These are phyloP conservation scores for Cerastis leucographa DNA, from an alignment of 2,888 invertebrate genomes.

Conservation along the genomic window DNA sequence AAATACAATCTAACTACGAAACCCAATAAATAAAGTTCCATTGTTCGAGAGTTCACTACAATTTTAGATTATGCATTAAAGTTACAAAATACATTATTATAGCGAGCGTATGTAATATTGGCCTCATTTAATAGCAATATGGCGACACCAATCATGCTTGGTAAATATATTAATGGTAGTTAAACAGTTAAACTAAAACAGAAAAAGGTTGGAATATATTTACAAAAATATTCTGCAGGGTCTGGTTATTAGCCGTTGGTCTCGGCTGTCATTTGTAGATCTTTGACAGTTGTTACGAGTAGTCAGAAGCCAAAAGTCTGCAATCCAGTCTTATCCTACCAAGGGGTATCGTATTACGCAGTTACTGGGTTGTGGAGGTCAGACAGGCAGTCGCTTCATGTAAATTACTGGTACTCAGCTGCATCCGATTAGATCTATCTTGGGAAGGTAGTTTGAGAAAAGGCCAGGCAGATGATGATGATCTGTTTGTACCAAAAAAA, in stretches of 20 bases:
- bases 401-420: no score
- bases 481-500: not conserved
- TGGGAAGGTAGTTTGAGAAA: no score
- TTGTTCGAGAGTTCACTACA: constrained; percentile 40
- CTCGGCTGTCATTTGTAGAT: no score
- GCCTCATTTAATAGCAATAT: not conserved
- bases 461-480: no score
- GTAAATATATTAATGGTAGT: not conserved
- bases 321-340: no score
- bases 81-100: constrained; percentile 15
- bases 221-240: not conserved
- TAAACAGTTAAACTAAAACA: not conserved
- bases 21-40: constrained; percentile 45
- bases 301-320: no score
- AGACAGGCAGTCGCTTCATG: no score
- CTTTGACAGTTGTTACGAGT: no score
- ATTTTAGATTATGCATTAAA: constrained; percentile 37
- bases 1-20: constrained; percentile 51
- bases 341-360: no score
- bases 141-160: not conserved
- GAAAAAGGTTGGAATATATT: not conserved
- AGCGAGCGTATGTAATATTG: constrained; percentile 13
- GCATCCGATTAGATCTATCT: no score
- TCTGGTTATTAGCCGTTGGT: no score
- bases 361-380: no score